Conservation (phyloP, 2,888 invertebrate species). For the Leptopterna dolabrata region DNA sequence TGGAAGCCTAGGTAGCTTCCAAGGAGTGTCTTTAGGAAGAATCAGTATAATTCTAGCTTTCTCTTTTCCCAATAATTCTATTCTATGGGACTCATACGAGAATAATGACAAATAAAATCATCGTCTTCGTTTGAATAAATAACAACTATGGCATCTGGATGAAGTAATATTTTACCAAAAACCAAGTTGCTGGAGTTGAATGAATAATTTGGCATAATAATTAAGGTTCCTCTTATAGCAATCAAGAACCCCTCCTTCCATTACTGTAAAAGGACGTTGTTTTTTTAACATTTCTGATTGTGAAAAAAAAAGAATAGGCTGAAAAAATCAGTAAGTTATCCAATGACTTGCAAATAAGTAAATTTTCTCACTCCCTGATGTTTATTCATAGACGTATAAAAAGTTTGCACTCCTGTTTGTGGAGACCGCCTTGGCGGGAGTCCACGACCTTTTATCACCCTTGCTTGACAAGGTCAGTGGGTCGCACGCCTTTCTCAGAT, state of each 20-base stretch:
- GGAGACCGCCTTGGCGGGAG: conserved; percentile 1
- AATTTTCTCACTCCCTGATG: conserved; percentile 32
- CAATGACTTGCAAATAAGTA: conserved; percentile 53
- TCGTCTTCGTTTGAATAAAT: too few relatives aligned
- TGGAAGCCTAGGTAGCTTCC: too few relatives aligned
- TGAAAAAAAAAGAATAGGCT: not conserved
- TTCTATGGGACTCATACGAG: too few relatives aligned
- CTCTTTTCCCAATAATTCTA: too few relatives aligned
- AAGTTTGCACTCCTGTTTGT: not conserved
- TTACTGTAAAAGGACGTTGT: not conserved
- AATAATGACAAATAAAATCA: too few relatives aligned
- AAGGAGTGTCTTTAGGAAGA: too few relatives aligned
- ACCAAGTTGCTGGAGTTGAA: not conserved
- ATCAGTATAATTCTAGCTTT: too few relatives aligned
- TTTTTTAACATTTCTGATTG: not conserved
- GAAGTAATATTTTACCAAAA: not conserved
- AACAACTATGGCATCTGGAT: not conserved
- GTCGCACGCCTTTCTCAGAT: not conserved
- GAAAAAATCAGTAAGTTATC: conserved; percentile 29
- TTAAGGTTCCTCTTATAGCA: not conserved
- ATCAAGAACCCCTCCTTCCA: not conserved
- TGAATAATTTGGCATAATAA: not conserved
- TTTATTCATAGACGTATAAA: conserved; percentile 41
- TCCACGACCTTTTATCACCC: conserved; percentile 29
- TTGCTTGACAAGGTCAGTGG: conserved; percentile 6